phyloP scores from a whole-genome alignment of 2,113 vertebrate species.

The Hoplias malabaricus region DNA sequence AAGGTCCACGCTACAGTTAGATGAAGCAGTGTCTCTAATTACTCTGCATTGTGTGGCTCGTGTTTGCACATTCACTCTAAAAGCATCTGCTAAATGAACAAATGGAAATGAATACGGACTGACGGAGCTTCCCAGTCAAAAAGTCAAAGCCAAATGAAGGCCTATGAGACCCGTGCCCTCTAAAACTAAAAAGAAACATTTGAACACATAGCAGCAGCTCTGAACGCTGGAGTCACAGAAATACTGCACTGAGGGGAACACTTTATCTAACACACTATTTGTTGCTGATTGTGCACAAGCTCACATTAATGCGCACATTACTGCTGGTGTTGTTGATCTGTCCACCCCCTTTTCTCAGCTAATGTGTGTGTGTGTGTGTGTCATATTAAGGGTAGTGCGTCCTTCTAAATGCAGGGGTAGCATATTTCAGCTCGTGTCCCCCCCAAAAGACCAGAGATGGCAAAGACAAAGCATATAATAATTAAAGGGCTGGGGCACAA shows the following conservation, averaged over 20 bases:
- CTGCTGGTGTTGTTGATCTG: slow-evolving; percentile 48
- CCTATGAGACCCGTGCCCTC: slow-evolving; percentile 12
- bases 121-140: not conserved
- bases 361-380: slow-evolving; percentile 50
- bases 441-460: slow-evolving; percentile 75
- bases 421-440: slow-evolving; percentile 68
- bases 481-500: slow-evolving; percentile 81
- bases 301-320: slow-evolving; percentile 44
- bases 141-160: not conserved
- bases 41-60: not conserved
- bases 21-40: not conserved
- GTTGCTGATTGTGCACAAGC: slow-evolving; percentile 45
- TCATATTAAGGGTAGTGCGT: slow-evolving; percentile 74
- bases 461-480: slow-evolving; percentile 94
- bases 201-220: not conserved
- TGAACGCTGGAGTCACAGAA: slow-evolving; percentile 19
- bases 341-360: slow-evolving; percentile 31
- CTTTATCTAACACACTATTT: slow-evolving; percentile 25
- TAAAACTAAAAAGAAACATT: slow-evolving; percentile 25
- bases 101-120: not conserved
- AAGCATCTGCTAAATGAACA: not conserved
- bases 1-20: too few species aligned
- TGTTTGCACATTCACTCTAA: not conserved
- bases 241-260: slow-evolving; percentile 39
- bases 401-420: slow-evolving; percentile 75